Base-by-base conservation (phyloP, 2,888 invertebrate genomes). In the Caenorhabditis imperialis region DNA sequence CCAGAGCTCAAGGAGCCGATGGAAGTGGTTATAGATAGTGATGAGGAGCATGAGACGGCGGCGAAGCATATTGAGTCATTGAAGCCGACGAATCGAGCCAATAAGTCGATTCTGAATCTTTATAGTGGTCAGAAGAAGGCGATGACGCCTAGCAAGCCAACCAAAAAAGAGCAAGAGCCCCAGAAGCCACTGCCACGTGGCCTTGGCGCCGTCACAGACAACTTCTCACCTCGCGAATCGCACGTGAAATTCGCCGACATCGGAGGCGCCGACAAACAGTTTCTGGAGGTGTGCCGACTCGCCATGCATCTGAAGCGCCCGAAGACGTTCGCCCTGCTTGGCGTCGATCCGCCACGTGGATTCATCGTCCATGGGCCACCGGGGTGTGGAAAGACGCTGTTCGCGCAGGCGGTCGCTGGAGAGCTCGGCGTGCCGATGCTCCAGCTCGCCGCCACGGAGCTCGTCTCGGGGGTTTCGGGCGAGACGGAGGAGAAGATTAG, bases 301-400 rank as follows among this genome's bases (percentile, higher is more conserved):
- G 80, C 81, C n/a, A 81, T 94, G 81, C 95, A 96, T 88, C 92
- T 96, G 89, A 93, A 93, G 85, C 94, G 95, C 86, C 94, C 96
- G 2, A 94, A 95, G 89, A 92, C 96, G n/a, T 96, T 94, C 89
- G 90, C 91, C 69, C 91, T 92, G 80, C 90, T 96, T 75, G 95
- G 95, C 1, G 92, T 95, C 57, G 92, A 93, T 77, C 93, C 96
- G 38, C 94, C 96, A 0, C 91, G 94, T 86, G 97, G 96, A 25
- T 93, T 97, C 84, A 90, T 99, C 53, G 90, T 98, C 48, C 96
- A 97, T 89, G 98, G 98, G 0, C 97, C 98, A 0, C 95, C 97
- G 0, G 98, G 98, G 0, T 95, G 95, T 88, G 97, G 98, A 8
- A 91, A 91, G 85, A 90, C 90, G 3, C 81, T 81, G 53, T 83